These are phyloP conservation scores for Drosophila subsilvestris DNA, from an alignment of 2,888 invertebrate genomes.

Conservation along the genomic window DNA sequence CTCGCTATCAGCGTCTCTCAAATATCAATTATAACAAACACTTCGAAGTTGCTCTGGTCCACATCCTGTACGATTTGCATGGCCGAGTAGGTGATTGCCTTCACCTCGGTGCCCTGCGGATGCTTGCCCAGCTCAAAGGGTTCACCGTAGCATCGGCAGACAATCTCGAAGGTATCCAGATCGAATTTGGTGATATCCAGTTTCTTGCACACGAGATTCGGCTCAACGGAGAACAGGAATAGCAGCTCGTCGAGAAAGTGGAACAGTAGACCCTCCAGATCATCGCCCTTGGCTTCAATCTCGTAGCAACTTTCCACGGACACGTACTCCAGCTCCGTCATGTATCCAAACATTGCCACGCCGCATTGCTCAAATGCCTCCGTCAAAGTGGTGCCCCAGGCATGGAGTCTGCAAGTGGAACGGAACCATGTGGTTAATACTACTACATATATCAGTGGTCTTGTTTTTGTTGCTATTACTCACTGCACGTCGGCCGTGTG, in stretches of 20 bases:
- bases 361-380: conserved; percentile 98
- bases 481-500: conserved; percentile 99
- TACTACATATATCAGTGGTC: background rate
- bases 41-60: conserved; percentile 90
- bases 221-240: conserved; percentile 96
- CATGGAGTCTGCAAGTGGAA: conserved; percentile 89
- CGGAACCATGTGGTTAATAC: conserved; percentile 1
- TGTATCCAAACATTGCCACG: conserved; percentile 98
- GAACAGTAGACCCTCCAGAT: conserved; percentile 93
- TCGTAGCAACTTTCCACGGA: conserved; percentile 91
- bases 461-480: conserved; percentile 84
- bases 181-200: conserved; percentile 95
- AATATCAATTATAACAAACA: conserved; percentile 99
- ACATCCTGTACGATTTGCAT: conserved; percentile 95
- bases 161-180: conserved; percentile 91
- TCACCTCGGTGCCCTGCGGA: conserved; percentile 98
- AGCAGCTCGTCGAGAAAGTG: conserved; percentile 97
- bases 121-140: conserved; percentile 96
- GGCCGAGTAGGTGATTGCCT: conserved; percentile 99
- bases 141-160: conserved; percentile 94
- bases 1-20: conserved; percentile 81
- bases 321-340: conserved; percentile 95
- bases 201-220: conserved; percentile 93
- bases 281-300: conserved; percentile 95
- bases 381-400: conserved; percentile 94